phyloP scores from a whole-genome alignment of 2,888 invertebrate genomes.

The Torymus texanus region DNA sequence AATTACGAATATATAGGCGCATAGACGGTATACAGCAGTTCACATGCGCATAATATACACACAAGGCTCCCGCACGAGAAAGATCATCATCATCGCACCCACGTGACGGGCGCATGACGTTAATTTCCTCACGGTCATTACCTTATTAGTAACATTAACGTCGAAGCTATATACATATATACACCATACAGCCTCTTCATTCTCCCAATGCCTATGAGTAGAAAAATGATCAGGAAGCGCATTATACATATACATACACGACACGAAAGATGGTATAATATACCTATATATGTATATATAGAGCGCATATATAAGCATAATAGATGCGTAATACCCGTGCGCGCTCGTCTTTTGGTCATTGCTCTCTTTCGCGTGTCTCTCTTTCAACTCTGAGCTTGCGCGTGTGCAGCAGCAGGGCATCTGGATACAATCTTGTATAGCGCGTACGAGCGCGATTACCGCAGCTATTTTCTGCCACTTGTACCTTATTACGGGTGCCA shows the following conservation, averaged over 20 bases:
- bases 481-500: slow-evolving; percentile 66
- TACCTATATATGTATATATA: not conserved
- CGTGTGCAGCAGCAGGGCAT: slow-evolving; percentile 16
- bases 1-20: no score
- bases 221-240: slow-evolving; percentile 16
- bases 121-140: slow-evolving; percentile 39
- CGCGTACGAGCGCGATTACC: slow-evolving; percentile 67
- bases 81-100: no score
- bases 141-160: slow-evolving; percentile 36
- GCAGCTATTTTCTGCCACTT: slow-evolving; percentile 75
- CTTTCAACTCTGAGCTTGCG: no score
- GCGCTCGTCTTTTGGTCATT: slow-evolving; percentile 47
- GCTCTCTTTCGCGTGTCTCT: slow-evolving; percentile 25
- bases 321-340: not conserved
- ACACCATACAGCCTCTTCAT: no score
- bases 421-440: slow-evolving; percentile 54
- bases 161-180: not conserved
- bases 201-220: not conserved
- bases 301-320: slow-evolving; percentile 2
- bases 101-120: slow-evolving; percentile 11
- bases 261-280: no score
- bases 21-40: no score
- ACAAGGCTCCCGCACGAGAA: no score
- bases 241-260: not conserved
- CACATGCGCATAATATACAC: no score